Base-by-base conservation (phyloP, 2,113 vertebrate genomes). In the Solenodon paradoxus region DNA sequence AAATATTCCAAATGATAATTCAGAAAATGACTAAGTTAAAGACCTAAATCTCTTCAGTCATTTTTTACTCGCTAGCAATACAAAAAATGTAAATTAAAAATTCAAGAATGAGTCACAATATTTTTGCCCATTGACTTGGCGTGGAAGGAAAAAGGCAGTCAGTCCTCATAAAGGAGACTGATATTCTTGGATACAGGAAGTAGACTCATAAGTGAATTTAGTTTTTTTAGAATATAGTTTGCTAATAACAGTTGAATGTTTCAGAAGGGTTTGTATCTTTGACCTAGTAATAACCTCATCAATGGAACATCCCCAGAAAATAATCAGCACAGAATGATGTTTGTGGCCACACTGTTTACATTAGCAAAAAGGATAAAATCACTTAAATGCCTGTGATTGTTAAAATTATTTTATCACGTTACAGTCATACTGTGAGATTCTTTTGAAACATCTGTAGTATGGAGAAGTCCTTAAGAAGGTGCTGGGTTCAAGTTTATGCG, bases 81-180 rank as follows among this genome's bases (percentile, higher is more conserved):
- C 63, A 75, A 74, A 72, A 92, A 77, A 53, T 68, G 3, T 59
- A 84, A 79, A 88, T 79, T 95, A 90, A 95, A 93, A 88, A 68
- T 55, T 88, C 2, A 49, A 91, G 24, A 92, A 53, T 59, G 8
- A 90, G 28, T 53, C 83, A 55, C 0, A 71, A 15, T 89, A 49
- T 88, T 88, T 92, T 88, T 77, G 90, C 61, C 61, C 17, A 64
- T 87, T 71, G 68, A 38, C 66, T 66, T 80, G 94, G 13, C 95
- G 53, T 57, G 45, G 88, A 91, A 40, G 10, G 28, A 69, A 85
- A 38, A 55, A 57, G 9, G 22, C 19, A 82, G 26, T 71, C 7
- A 17, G 49, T 71, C 40, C 24, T 75, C 49, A 13, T 49, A 88
- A 93, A 40, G 35, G 49, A 95, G 22, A 68, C 30, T 66, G 28